Evolutionary conservation across 2,888 invertebrate species (phyloP).

Genomic region (Lepidonotus clava): DNA sequence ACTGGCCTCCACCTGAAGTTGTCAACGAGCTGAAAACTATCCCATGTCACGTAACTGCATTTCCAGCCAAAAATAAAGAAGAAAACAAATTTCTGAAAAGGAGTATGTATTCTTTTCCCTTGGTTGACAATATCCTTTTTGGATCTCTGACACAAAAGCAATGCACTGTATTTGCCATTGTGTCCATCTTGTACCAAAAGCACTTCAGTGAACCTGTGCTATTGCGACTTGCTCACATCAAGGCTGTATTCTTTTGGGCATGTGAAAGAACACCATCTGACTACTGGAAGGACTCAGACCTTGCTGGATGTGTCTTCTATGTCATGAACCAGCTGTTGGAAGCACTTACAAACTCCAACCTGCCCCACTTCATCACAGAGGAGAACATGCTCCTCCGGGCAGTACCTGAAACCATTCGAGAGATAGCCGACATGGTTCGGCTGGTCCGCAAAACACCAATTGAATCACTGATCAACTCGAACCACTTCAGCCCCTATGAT

Average conservation of each 20-base stretch:
- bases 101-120: neutral
- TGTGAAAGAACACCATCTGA: slow-evolving; percentile 22
- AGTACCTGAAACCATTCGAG: neutral
- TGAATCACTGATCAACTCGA: slow-evolving; percentile 22
- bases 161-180: neutral
- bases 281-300: neutral
- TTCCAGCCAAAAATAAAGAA: neutral
- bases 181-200: slow-evolving; percentile 28
- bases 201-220: slow-evolving; percentile 15
- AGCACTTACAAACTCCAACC: neutral
- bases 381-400: neutral
- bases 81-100: neutral
- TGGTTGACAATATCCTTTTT: slow-evolving; percentile 25
- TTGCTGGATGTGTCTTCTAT: slow-evolving; percentile 6
- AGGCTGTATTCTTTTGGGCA: slow-evolving; percentile 24
- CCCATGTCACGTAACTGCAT: slow-evolving; percentile 10
- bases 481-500: slow-evolving; percentile 14
- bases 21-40: neutral
- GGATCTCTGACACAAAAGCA: neutral
- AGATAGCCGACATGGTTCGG: slow-evolving; percentile 36
- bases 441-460: slow-evolving; percentile 35
- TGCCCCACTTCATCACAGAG: slow-evolving; percentile 37
- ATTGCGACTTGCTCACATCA: neutral
- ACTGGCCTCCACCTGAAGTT: slow-evolving; percentile 2
- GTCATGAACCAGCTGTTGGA: neutral